Conservation (phyloP, 2,888 invertebrate genomes). For the Drosophila hawaiiensis region DNA sequence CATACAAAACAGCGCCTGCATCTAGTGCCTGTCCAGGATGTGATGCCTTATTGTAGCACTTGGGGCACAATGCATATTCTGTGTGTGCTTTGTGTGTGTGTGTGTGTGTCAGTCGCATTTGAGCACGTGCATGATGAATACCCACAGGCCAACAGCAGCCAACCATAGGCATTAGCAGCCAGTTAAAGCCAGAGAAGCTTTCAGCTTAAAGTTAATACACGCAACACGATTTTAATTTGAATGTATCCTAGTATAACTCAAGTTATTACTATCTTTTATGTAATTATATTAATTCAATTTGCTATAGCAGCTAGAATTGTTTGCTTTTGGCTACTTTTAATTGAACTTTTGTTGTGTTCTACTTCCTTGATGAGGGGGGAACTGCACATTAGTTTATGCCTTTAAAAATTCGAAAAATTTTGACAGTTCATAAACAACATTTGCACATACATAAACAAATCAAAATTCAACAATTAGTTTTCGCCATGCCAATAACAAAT, state of each 20-base stretch:
- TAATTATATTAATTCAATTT: background rate
- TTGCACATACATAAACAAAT: conserved; percentile 49
- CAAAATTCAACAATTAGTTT: conserved; percentile 56
- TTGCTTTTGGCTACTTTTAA: conserved; percentile 20
- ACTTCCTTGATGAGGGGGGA: conserved; percentile 22
- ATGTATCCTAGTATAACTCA: background rate
- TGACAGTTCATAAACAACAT: conserved; percentile 59
- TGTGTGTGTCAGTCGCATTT: conserved; percentile 1
- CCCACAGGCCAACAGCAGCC: conserved; percentile 9
- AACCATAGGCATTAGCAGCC: conserved; percentile 24
- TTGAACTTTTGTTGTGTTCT: conserved; percentile 39
- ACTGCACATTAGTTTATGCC: conserved; percentile 44
- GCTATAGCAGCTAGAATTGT: conserved; percentile 3
- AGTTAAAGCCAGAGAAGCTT: background rate
- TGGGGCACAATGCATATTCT: conserved; percentile 42
- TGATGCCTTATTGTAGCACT: conserved; percentile 62
- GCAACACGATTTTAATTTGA: background rate
- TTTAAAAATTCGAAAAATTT: conserved; percentile 31
- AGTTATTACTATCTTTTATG: background rate
- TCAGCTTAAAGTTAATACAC: conserved; percentile 1
- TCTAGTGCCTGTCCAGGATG: conserved; percentile 53
- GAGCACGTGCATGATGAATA: conserved; percentile 11
- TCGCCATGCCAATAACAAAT: conserved; percentile 47
- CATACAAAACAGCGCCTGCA: conserved; percentile 65
- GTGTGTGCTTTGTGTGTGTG: conserved; percentile 22